These are phyloP conservation scores for Pollenia angustigena DNA, from an alignment of 2,888 invertebrate genomes.

Conservation along the genomic window DNA sequence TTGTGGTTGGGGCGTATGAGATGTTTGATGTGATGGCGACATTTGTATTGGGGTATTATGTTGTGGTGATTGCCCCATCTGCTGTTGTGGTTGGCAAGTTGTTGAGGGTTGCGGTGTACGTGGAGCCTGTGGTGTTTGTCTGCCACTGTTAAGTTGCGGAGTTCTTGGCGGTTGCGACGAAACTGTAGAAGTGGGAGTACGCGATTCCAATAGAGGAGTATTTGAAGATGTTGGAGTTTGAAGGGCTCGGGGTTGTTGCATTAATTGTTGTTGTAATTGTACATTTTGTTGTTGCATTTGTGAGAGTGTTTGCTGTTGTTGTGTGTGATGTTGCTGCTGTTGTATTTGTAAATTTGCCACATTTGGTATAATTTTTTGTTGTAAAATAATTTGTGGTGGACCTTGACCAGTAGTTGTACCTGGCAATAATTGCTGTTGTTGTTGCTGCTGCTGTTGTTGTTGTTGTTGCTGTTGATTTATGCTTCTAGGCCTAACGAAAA, in stretches of 20 bases:
- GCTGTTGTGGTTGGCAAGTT: slow-evolving; percentile 79
- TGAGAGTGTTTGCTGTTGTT: slow-evolving; percentile 74
- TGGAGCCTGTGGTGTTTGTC: slow-evolving; percentile 79
- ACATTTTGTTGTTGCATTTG: slow-evolving; percentile 74
- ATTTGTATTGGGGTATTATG: slow-evolving; percentile 74
- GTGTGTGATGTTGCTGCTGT: slow-evolving; percentile 70
- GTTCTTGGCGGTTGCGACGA: slow-evolving; percentile 75
- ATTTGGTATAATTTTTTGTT: slow-evolving; percentile 81
- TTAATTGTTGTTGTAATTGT: slow-evolving; percentile 77
- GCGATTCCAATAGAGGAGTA: slow-evolving; percentile 59
- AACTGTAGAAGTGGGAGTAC: slow-evolving; percentile 70
- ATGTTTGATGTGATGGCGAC: slow-evolving; percentile 78
- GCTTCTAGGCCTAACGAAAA: slow-evolving; percentile 79
- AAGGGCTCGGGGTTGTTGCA: slow-evolving; percentile 77
- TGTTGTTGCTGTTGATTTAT: slow-evolving; percentile 75
- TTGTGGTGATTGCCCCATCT: slow-evolving; percentile 79
- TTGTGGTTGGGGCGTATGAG: slow-evolving; percentile 73
- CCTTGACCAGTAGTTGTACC: slow-evolving; percentile 52
- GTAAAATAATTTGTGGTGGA: slow-evolving; percentile 80
- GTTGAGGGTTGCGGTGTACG: slow-evolving; percentile 80
- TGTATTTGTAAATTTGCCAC: slow-evolving; percentile 74
- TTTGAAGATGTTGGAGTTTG: slow-evolving; percentile 75
- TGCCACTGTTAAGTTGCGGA: slow-evolving; percentile 77
- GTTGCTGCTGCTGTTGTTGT: slow-evolving; percentile 75
- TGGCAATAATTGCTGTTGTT: slow-evolving; percentile 73